phyloP scores from a whole-genome alignment of 2,888 invertebrate genomes.

The Eupeodes luniger region DNA sequence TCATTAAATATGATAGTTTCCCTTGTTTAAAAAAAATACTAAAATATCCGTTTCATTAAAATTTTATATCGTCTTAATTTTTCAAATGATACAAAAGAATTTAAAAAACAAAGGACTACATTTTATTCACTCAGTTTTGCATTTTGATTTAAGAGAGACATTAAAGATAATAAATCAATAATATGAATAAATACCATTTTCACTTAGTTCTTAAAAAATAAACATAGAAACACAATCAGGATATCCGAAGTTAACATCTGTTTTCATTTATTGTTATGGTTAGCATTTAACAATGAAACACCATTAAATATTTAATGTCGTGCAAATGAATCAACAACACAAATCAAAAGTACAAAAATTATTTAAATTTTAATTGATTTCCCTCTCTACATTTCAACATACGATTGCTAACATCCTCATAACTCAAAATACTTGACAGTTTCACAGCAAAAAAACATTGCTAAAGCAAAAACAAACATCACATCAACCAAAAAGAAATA shows the following conservation, averaged over 20 bases:
- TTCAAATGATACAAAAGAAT: no score
- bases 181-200: not conserved
- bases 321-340: not conserved
- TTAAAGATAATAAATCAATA: no score
- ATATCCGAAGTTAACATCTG: not conserved
- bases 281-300: not conserved
- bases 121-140: no score
- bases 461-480: slow-evolving; percentile 1
- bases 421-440: slow-evolving; percentile 28
- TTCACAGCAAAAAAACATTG: not conserved
- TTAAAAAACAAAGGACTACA: no score
- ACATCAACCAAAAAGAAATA: not conserved
- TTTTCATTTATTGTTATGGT: not conserved
- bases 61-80: no score
- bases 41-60: no score
- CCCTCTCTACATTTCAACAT: not conserved
- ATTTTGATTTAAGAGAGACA: no score
- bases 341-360: not conserved
- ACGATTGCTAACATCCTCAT: slow-evolving; percentile 12
- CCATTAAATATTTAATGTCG: not conserved
- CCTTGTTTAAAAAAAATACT: no score
- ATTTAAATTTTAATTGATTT: not conserved
- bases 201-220: slow-evolving; percentile 20
- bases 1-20: no score
- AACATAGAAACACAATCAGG: not conserved